These are phyloP conservation scores for Drosophila tropicalis DNA, from an alignment of 1,140 invertebrate species.

Conservation along the genomic window DNA sequence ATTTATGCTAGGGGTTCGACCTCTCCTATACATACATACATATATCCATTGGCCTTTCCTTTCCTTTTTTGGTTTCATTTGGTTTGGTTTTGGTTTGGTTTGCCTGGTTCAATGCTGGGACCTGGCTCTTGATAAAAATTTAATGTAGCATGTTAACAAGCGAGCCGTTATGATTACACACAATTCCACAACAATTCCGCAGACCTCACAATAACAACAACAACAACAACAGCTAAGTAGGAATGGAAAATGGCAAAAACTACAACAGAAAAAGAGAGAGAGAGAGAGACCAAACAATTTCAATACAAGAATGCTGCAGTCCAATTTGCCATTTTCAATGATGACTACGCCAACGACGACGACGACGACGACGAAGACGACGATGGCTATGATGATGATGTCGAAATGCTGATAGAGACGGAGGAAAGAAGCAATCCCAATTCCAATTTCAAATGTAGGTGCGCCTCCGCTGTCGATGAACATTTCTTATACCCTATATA, in stretches of 20 bases:
- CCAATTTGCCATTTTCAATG: conserved; percentile 73
- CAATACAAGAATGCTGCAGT: conserved; percentile 75
- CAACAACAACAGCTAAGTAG: conserved; percentile 23
- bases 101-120: conserved; percentile 4
- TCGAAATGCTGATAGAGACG: conserved; percentile 30
- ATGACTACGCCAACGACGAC: conserved; percentile 24
- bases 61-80: neutral
- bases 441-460: conserved; percentile 20
- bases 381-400: conserved; percentile 26
- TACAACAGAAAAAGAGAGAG: conserved; percentile 46
- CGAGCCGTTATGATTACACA: conserved; percentile 76
- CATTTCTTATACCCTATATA: conserved; percentile 13
- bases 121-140: conserved; percentile 78
- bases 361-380: conserved; percentile 27
- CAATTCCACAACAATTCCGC: conserved; percentile 40
- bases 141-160: conserved; percentile 82
- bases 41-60: conserved; percentile 11
- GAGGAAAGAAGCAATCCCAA: conserved; percentile 33
- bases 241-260: conserved; percentile 51
- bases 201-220: conserved; percentile 34
- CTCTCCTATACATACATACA: conserved; percentile 13
- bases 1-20: conserved; percentile 54
- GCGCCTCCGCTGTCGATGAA: conserved; percentile 16
- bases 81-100: neutral
- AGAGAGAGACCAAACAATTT: conserved; percentile 59